phyloP scores from a whole-genome alignment of 2,797 vertebrate species.

The Lagorchestes hirsutus region DNA sequence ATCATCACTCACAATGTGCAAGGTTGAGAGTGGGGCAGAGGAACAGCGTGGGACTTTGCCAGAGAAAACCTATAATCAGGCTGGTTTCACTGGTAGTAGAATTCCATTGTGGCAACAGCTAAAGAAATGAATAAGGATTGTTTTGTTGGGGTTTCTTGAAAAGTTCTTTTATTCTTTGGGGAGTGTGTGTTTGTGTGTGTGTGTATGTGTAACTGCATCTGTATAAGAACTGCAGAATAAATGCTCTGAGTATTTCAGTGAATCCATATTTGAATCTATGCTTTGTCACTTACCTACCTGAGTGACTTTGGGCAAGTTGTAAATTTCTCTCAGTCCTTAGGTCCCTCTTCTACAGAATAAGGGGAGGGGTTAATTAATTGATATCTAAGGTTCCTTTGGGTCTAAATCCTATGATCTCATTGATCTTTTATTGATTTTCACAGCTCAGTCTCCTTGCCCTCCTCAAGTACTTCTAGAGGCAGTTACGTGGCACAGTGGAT shows the following conservation, averaged over 20 bases:
- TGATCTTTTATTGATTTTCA: background rate
- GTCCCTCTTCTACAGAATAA: background rate
- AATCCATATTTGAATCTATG: background rate
- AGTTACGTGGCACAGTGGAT: background rate
- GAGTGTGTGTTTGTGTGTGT: background rate
- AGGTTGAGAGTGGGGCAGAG: background rate
- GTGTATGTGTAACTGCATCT: background rate
- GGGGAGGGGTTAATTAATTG: background rate
- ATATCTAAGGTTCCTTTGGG: background rate
- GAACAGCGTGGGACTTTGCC: rapidly evolving
- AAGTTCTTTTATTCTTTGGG: background rate
- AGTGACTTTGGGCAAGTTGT: background rate
- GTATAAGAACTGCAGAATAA: background rate
- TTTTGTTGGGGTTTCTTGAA: background rate
- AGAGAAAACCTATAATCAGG: background rate
- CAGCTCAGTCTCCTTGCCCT: background rate
- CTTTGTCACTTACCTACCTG: background rate
- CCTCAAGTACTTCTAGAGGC: background rate
- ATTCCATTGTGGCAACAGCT: background rate
- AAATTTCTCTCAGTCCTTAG: background rate
- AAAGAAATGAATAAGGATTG: background rate
- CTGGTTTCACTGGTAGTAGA: no score
- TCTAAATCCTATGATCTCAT: background rate
- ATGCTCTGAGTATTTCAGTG: background rate
- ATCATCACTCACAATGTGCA: background rate